Evolutionary conservation across 2,113 vertebrate species (phyloP).

Genomic region (Cettia cetti): DNA sequence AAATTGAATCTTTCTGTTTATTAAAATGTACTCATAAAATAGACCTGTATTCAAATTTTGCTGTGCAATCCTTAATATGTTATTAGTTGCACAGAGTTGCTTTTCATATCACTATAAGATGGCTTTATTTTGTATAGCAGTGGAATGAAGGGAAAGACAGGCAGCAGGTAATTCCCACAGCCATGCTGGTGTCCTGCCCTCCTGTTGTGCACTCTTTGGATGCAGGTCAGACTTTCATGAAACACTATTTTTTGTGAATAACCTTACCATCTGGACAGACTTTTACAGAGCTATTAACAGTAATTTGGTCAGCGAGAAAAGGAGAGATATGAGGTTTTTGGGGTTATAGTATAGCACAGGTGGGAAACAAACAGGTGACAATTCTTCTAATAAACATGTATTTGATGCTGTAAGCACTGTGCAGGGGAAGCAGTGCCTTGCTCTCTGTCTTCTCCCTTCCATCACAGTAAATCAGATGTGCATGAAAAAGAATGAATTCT

Average conservation of each 20-base stretch:
- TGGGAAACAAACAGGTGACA: neutral
- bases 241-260: neutral
- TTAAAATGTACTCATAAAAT: conserved; percentile 10
- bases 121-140: neutral
- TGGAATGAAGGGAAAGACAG: neutral
- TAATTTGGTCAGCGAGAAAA: neutral
- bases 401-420: neutral
- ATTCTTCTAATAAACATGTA: neutral
- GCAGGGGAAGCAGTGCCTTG: neutral
- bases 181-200: neutral
- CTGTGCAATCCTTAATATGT: neutral
- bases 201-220: neutral
- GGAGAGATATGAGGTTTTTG: neutral
- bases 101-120: neutral
- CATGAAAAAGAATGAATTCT: neutral
- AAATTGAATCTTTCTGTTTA: conserved; percentile 5
- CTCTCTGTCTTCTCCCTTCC: neutral
- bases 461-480: neutral
- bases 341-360: neutral
- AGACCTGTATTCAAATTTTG: neutral
- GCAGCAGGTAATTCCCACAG: neutral
- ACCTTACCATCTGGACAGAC: neutral
- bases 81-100: neutral
- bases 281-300: neutral
- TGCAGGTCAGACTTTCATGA: neutral